Evolutionary conservation across 2,113 vertebrate species (phyloP), one percentile per base, ranked within the genome.

Genomic region (Rhynchomys soricoides): DNA sequence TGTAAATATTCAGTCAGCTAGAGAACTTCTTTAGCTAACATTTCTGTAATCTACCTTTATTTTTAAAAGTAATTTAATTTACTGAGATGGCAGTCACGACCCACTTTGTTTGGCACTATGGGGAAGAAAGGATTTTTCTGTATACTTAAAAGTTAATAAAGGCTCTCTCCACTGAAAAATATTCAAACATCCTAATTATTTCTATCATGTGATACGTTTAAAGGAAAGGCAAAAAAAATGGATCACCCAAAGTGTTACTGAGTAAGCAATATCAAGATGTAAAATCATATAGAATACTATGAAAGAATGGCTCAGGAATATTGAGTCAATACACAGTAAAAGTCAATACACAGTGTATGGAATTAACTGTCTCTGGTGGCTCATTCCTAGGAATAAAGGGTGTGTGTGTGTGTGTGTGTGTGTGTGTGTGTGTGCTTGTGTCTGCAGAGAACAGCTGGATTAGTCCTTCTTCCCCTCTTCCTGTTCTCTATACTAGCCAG

Each of bases 131-230:
- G 95, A 89, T 97, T 96, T 95, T 97, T 97, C 96, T 97, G 86
- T 95, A 78, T 96, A 96, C 78, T 97, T 97, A 97, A 96, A 96
- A 96, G 94, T 78, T 95, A 97, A 97, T 94, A 97, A 95, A 95
- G 74, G 45, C 5, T 93, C 78, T 74, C 70, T 66, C 77, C 90
- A 40, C 88, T 95, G 93, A 96, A 98, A 96, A 96, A 97, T 96
- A 94, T 50, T 89, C 95, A 95, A 77, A 89, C 88, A 62, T 92
- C 43, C 86, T 89, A 95, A 95, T 96, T 96, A 92, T 96, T 97
- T 96, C 81, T 89, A 96, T 83, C 62, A 93, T 95, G 82, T 0
- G 7, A 96, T 97, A 95, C 94, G 96, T 97, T 96, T 89, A 86
- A 75, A 86, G 78, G 73, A 78, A 75, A 93, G 64, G 48, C 43